These are phyloP conservation scores for Murina feae DNA, from an alignment of 2,113 vertebrate species.

Conservation along the genomic window DNA sequence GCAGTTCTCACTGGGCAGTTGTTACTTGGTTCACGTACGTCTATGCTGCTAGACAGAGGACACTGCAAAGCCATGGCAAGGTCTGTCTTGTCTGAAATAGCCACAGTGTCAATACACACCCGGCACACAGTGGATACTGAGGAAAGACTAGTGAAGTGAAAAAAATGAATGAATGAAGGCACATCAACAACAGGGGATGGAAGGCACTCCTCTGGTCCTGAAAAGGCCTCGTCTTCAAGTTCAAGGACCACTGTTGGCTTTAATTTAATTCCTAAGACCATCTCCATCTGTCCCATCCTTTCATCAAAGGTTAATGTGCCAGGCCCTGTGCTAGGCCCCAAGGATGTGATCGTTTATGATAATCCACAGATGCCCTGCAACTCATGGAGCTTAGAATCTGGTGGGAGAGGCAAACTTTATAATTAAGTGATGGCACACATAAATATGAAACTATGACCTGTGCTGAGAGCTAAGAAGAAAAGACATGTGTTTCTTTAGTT, in stretches of 20 bases:
- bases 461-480: background rate
- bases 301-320: background rate
- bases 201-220: background rate
- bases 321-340: background rate
- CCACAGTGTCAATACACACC: accelerated
- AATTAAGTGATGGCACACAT: no score
- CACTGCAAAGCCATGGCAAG: accelerated
- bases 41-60: background rate
- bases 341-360: accelerated
- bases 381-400: background rate
- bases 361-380: background rate
- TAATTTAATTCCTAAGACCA: no score
- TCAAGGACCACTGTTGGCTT: background rate
- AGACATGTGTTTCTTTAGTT: background rate
- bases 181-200: background rate
- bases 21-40: no score
- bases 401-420: background rate
- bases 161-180: background rate
- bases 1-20: accelerated
- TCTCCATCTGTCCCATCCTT: background rate
- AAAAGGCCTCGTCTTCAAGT: background rate
- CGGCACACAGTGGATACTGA: background rate
- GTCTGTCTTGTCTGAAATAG: background rate
- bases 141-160: background rate
- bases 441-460: background rate